Evolutionary conservation across 2,888 invertebrate species (phyloP).

Genomic region (Chrysolina americana): DNA sequence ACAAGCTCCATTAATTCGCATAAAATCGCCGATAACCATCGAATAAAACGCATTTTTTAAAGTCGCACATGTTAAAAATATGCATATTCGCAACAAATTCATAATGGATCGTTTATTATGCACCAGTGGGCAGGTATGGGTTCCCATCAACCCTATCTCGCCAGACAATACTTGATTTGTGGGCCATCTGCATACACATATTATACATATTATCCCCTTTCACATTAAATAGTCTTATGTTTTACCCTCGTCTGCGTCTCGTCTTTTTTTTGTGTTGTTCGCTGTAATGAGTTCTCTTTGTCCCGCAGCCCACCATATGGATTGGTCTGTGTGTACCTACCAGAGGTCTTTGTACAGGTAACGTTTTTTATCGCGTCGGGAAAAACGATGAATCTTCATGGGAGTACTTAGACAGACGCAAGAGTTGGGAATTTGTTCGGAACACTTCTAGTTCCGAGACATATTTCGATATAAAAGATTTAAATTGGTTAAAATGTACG

Average conservation of each 20-base stretch:
- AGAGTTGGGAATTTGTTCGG: neutral
- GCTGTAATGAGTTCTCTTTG: constrained; percentile 57
- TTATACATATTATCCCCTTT: constrained; percentile 46
- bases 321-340: constrained; percentile 33
- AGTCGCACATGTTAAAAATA: constrained; percentile 62
- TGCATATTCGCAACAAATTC: constrained; percentile 64
- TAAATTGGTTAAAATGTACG: too few species aligned
- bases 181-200: constrained; percentile 66
- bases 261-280: constrained; percentile 56
- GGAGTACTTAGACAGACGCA: neutral
- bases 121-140: constrained; percentile 67
- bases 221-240: constrained; percentile 47
- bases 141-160: constrained; percentile 62
- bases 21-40: constrained; percentile 64
- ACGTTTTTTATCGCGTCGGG: constrained; percentile 35
- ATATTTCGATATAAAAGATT: too few species aligned
- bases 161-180: constrained; percentile 68
- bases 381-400: constrained; percentile 5
- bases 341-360: constrained; percentile 38
- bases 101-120: constrained; percentile 65
- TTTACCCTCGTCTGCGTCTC: constrained; percentile 53
- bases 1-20: constrained; percentile 69
- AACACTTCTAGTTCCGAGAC: neutral
- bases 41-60: constrained; percentile 52
- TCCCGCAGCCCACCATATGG: constrained; percentile 37